Percentiles rank a stretch among this genome's conserved stretches.
These are phyloP conservation scores for Gortyna flavago DNA, from an alignment of 2,888 invertebrate genomes.

Conservation along the genomic window DNA sequence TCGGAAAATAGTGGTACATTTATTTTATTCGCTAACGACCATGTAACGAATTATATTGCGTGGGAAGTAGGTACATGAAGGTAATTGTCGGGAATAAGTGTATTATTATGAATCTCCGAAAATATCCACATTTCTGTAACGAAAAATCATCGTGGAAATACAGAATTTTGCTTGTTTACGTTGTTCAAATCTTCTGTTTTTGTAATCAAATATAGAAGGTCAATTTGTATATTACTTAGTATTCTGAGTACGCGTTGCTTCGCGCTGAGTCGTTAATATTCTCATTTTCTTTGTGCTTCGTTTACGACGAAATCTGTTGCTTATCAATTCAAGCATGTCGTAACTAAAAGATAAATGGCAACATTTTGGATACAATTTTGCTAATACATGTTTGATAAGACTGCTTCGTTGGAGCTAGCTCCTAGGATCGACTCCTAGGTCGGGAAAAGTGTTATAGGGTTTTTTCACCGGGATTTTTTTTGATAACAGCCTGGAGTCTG, in stretches of 20 bases:
- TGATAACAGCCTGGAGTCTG: too few species aligned
- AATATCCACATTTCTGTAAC: not conserved
- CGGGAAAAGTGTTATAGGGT: too few species aligned
- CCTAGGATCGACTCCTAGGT: too few species aligned
- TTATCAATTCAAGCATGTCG: conserved; percentile 43
- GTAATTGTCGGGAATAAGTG: conserved; percentile 19
- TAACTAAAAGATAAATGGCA: conserved; percentile 47
- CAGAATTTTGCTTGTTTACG: conserved; percentile 7
- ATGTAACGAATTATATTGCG: conserved; percentile 12
- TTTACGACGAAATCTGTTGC: conserved; percentile 49
- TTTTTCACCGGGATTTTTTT: too few species aligned
- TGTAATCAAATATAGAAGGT: conserved; percentile 12
- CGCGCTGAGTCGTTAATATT: conserved; percentile 41
- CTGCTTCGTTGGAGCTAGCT: not conserved
- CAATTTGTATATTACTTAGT: conserved; percentile 33
- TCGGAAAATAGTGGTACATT: conserved; percentile 37
- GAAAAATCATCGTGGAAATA: not conserved
- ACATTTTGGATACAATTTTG: conserved; percentile 25
- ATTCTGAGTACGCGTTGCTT: conserved; percentile 37
- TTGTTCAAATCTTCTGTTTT: conserved; percentile 6
- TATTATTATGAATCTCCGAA: conserved; percentile 21
- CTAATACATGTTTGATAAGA: conserved; percentile 6
- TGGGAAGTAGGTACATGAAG: conserved; percentile 20
- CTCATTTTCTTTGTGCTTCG: conserved; percentile 43
- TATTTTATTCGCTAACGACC: conserved; percentile 41